Percentiles rank a stretch among this genome's conserved stretches.
Conservation (phyloP, 2,888 invertebrate genomes). For the Spicauda simplicius region DNA sequence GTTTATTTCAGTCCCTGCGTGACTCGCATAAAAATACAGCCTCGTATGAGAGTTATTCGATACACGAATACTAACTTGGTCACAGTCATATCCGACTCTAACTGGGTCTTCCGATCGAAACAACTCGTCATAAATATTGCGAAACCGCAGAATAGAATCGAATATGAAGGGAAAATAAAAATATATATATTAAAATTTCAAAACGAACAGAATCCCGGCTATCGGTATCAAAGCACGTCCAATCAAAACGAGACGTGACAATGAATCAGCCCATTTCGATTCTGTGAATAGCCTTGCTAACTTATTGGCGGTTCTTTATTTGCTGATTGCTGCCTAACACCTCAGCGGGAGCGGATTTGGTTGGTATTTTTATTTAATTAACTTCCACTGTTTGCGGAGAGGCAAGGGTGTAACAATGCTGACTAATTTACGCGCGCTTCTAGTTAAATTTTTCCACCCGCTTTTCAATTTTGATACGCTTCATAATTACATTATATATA, state of each 20-base stretch:
- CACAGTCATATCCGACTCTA: slow-evolving; percentile 48
- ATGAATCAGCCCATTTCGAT: slow-evolving; percentile 80
- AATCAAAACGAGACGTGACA: slow-evolving; percentile 83
- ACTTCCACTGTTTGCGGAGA: slow-evolving; percentile 62
- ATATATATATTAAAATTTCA: slow-evolving; percentile 76
- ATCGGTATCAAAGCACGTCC: slow-evolving; percentile 84
- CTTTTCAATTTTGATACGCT: slow-evolving; percentile 49
- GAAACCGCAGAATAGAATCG: slow-evolving; percentile 75
- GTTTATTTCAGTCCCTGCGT: slow-evolving; percentile 19
- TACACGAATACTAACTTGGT: slow-evolving; percentile 53
- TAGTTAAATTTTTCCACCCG: slow-evolving; percentile 44
- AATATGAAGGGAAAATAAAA: slow-evolving; percentile 73
- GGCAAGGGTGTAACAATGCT: slow-evolving; percentile 62
- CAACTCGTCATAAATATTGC: slow-evolving; percentile 72
- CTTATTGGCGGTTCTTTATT: slow-evolving; percentile 81
- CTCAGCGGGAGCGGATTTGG: slow-evolving; percentile 67
- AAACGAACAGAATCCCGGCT: slow-evolving; percentile 77
- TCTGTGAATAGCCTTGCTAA: slow-evolving; percentile 77
- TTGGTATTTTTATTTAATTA: slow-evolving; percentile 79
- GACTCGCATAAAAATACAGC: slow-evolving; percentile 9
- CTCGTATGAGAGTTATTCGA: slow-evolving; percentile 42
- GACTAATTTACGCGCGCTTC: slow-evolving; percentile 73
- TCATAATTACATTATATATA: slow-evolving; percentile 54
- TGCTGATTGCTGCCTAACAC: slow-evolving; percentile 80
- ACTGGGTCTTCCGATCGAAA: slow-evolving; percentile 66